Conservation (phyloP, 2,888 invertebrate species). For the Caradrina clavipalpis region DNA sequence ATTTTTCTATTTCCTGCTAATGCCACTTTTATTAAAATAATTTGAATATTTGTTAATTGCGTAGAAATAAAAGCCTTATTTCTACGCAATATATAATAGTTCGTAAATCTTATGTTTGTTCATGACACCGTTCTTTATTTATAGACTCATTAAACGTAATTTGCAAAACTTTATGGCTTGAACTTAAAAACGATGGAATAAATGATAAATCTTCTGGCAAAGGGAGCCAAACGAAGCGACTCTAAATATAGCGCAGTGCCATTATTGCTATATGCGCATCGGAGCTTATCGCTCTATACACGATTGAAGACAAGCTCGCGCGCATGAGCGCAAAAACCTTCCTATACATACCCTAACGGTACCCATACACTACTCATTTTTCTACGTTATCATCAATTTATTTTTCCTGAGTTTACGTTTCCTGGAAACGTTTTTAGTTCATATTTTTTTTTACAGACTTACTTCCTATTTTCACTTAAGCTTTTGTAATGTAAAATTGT, state of each 20-base stretch:
- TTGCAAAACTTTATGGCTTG: constrained; percentile 38
- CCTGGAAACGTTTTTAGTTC: constrained; percentile 31
- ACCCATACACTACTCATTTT: constrained; percentile 77
- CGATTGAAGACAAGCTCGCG: constrained; percentile 80
- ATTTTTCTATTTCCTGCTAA: not conserved
- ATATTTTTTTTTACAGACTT: constrained; percentile 3
- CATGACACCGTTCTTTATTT: constrained; percentile 13
- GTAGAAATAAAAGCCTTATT: not conserved
- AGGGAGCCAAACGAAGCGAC: constrained; percentile 79
- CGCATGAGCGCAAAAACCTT: constrained; percentile 82
- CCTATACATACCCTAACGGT: constrained; percentile 78
- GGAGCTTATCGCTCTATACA: constrained; percentile 86
- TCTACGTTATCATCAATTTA: constrained; percentile 70
- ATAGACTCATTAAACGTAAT: constrained; percentile 37
- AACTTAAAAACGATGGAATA: constrained; percentile 68
- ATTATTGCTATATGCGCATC: constrained; percentile 82
- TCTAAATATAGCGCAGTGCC: constrained; percentile 83
- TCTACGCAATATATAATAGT: not conserved
- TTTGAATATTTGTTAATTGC: not conserved
- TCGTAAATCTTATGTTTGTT: constrained; percentile 17
- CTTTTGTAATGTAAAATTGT: constrained; percentile 3
- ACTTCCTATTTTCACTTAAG: constrained; percentile 11
- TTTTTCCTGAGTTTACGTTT: constrained; percentile 48
- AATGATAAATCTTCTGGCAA: constrained; percentile 69
- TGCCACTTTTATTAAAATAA: not conserved